Percentiles rank a stretch among this genome's conserved stretches.
These are phyloP conservation scores for Sula dactylatra DNA, from an alignment of 2,113 vertebrate genomes.

Conservation along the genomic window DNA sequence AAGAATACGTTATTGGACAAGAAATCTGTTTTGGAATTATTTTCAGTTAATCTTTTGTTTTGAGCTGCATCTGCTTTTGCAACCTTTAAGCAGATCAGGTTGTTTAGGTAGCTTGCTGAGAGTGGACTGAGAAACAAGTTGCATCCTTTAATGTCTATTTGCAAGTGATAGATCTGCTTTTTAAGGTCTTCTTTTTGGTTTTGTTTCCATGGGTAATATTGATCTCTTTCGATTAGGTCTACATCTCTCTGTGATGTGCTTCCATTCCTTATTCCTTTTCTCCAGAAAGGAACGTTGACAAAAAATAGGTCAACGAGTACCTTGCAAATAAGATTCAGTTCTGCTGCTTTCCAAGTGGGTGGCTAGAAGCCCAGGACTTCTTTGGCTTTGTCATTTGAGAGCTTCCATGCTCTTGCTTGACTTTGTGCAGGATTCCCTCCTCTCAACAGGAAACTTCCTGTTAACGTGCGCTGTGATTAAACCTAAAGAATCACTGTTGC, in stretches of 20 bases:
- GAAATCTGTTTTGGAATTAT: background rate
- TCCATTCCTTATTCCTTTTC: background rate
- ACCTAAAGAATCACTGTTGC: background rate
- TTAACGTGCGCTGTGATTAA: background rate
- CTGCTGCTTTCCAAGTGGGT: accelerated
- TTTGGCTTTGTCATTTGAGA: background rate
- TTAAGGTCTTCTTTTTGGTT: background rate
- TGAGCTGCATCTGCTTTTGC: background rate
- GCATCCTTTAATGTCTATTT: background rate
- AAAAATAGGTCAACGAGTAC: background rate
- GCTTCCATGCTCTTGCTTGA: background rate
- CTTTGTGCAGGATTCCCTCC: background rate
- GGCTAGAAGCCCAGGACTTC: background rate
- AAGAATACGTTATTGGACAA: background rate
- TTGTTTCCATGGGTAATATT: background rate
- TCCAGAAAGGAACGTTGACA: background rate
- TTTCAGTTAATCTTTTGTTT: background rate
- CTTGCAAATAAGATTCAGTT: background rate
- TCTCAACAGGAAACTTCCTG: background rate
- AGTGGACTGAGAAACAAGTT: background rate
- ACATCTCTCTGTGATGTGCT: background rate
- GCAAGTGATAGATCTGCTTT: background rate
- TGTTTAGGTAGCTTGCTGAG: background rate
- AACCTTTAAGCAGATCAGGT: background rate
- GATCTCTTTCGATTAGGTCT: background rate